Base-by-base conservation (phyloP, 1,140 invertebrate genomes). In the Riptortus pedestris region DNA sequence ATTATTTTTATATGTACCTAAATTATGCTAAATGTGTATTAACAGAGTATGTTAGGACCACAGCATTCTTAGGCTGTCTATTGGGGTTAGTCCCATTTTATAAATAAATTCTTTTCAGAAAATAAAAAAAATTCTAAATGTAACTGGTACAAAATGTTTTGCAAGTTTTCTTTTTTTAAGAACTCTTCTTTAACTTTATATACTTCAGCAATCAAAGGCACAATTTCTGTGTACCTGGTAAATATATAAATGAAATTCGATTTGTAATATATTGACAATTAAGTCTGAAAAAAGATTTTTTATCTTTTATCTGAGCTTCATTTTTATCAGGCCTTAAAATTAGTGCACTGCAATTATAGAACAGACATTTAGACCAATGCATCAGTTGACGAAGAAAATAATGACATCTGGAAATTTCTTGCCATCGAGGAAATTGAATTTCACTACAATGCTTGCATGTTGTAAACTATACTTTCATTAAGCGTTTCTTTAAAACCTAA, bases 181-280 rank as follows among this genome's bases (percentile, higher is more conserved):
- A 47, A n/a, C 22, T 22, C 45, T 47, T n/a, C 22, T 47, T 47
- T 47, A 47, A 20, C 45, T 47, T 59, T 59, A 29, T 59, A 29
- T 59, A 29, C n/a, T n/a, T 27, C 57, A 59, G 57, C 57, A 60
- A 33, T 24, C n/a, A 22, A 43, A 26, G 59, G 59, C 59, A 60
- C 59, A 60, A 60, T 60, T 60, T 60, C 22, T 43, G 31, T 60
- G 59, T 60, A 60, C 59, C 59, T 60, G 59, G 22, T 43, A 60
- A 38, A 43, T 20, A n/a, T 60, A 45, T 60, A 24, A 27, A 43
- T 43, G n/a, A 24, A 43, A 12, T 22, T 22, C 18, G 14, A 27
- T 27, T 57, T 22, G 14, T 22, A 27, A 24, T 22, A 27, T 22
- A 24, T 27, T 57, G 16, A 57, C 18, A 51, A 45, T 43, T 60